Base-by-base conservation (phyloP, 1,140 invertebrate species). In the Oedothorax gibbosus region DNA sequence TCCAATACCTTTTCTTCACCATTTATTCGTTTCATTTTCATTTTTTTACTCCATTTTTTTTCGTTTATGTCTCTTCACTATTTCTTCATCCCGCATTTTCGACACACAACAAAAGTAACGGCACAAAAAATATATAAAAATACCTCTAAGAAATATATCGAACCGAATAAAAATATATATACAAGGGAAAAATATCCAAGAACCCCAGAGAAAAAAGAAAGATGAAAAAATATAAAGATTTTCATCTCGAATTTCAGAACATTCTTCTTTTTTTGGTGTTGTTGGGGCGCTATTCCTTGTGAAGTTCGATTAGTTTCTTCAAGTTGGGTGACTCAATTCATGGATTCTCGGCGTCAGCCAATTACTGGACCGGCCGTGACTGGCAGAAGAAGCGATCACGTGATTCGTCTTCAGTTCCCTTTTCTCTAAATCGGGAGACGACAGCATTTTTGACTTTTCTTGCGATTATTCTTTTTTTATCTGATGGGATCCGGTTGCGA, bases 261-360 rank as follows among this genome's bases (percentile, higher is more conserved):
- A 12, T 73, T 83, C 66, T 75, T 80, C 51, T 68, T 66, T 35
- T 35, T 35, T 35, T 80, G 71, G 78, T 80, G 69, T 80, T 80
- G 65, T 80, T 80, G 65, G 21, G 56, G 68, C 53, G 81, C 73
- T 83, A 83, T 83, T 83, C 35, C 81, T 83, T 83, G 81, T 83
- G 81, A 83, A 83, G 81, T 83, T 83, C 81, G 81, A 83, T 83
- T 83, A 83, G 71, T 83, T 83, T 83, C 81, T 83, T 83, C 81
- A 83, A 83, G 68, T 83, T 75, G 81, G 81, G 69, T 83, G 81
- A 83, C 81, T 83, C 81, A 83, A 83, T 83, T 83, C 81, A 83
- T 73, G 71, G 81, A 73, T 75, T 75, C 62, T 75, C 62, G 62
- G 71, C 57, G 71, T 75, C 81, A 83, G 81, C 81, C 81, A 83